Percentiles rank a stretch among this genome's conserved stretches.
These are phyloP conservation scores for Pionites leucogaster DNA, from an alignment of 2,113 vertebrate genomes.

Conservation along the genomic window DNA sequence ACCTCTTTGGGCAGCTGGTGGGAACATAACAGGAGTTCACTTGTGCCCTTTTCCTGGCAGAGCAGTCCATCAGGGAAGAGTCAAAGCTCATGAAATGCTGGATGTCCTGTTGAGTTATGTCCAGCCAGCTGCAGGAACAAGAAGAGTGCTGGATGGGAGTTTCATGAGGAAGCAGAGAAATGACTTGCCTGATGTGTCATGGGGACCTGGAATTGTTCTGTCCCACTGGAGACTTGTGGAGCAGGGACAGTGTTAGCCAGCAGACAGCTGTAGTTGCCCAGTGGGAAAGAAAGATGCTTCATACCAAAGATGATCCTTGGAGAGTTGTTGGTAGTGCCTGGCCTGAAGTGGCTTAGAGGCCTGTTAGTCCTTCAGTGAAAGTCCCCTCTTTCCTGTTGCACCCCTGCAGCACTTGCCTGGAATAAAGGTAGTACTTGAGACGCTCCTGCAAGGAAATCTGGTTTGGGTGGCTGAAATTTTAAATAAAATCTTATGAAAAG, in stretches of 20 bases:
- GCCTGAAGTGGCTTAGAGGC: neutral
- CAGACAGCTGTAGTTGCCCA: neutral
- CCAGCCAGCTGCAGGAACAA: fast-evolving
- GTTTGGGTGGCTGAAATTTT: neutral
- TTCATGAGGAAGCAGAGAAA: neutral
- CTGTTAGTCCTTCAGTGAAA: neutral
- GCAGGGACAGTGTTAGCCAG: neutral
- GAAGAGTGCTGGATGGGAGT: neutral
- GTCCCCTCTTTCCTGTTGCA: neutral
- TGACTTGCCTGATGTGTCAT: neutral
- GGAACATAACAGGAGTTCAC: neutral
- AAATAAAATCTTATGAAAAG: neutral
- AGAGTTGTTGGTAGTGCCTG: neutral
- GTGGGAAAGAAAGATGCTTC: neutral
- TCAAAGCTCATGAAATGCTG: neutral
- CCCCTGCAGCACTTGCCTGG: neutral
- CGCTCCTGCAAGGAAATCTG: neutral
- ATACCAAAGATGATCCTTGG: neutral
- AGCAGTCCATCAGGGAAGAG: neutral
- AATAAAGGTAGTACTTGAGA: neutral
- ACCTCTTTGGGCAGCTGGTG: neutral
- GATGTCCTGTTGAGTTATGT: neutral
- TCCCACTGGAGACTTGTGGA: neutral
- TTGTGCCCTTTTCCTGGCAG: neutral
- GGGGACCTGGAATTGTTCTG: neutral